phyloP scores from a whole-genome alignment of 2,888 invertebrate genomes.

The Erebia palarica region DNA sequence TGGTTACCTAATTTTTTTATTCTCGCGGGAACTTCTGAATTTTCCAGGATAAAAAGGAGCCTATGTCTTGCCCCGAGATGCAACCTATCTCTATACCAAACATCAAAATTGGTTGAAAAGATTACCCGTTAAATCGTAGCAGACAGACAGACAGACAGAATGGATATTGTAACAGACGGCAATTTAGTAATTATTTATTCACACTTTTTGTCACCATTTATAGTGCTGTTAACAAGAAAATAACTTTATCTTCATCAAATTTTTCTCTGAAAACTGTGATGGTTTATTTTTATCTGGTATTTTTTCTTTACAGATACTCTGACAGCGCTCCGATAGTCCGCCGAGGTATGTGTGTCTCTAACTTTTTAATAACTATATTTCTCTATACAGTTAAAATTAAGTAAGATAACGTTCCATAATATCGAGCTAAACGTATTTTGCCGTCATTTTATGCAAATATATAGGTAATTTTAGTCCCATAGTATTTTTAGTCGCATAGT shows the following conservation, averaged over 20 bases:
- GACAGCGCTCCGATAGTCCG: slow-evolving; percentile 43
- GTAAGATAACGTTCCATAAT: slow-evolving; percentile 6
- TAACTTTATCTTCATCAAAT: slow-evolving; percentile 13
- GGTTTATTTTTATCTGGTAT: slow-evolving; percentile 9
- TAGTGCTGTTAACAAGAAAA: slow-evolving; percentile 5
- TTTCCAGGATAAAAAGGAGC: too few relatives aligned
- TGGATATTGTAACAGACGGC: neutral
- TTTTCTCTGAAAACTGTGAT: neutral
- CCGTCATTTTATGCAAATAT: neutral
- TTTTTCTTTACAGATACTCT: slow-evolving; percentile 48
- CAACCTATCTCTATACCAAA: too few relatives aligned
- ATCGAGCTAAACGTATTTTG: neutral
- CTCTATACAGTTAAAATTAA: slow-evolving; percentile 11
- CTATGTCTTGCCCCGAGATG: too few relatives aligned
- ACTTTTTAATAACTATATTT: slow-evolving; percentile 18
- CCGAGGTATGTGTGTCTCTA: slow-evolving; percentile 48
- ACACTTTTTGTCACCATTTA: neutral
- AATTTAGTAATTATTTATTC: neutral
- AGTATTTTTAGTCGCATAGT: slow-evolving; percentile 10
- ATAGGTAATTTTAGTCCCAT: too few relatives aligned
- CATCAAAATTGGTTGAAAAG: too few relatives aligned
- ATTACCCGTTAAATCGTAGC: too few relatives aligned
- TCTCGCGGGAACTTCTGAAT: too few relatives aligned
- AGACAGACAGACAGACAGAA: too few relatives aligned
- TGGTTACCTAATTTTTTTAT: too few relatives aligned